Percentiles rank a stretch among this genome's conserved stretches.
Conservation (phyloP, 1,140 invertebrate genomes). For the Lamellibrachia luymesi region DNA sequence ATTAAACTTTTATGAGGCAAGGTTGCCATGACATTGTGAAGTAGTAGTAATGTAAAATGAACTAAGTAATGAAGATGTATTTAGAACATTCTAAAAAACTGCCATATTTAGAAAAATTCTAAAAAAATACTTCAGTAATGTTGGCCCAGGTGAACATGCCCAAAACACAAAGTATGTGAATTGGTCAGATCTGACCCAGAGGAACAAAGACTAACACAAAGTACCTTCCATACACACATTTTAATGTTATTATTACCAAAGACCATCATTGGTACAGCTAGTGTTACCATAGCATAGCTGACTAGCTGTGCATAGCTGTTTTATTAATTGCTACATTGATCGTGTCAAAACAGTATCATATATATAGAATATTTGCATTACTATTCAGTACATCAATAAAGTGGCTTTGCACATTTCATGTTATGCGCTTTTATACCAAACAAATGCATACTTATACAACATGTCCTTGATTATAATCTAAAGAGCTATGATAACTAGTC, state of each 20-base stretch:
- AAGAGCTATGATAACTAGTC: background rate
- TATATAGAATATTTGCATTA: background rate
- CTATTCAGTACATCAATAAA: background rate
- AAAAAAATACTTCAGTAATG: no score
- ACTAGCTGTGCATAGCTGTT: background rate
- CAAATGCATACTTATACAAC: background rate
- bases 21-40: no score
- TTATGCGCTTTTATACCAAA: background rate
- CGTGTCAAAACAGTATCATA: background rate
- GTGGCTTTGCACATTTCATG: background rate
- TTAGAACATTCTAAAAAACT: no score
- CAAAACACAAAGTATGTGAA: no score
- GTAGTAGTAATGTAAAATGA: no score
- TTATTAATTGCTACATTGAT: background rate
- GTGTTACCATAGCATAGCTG: background rate
- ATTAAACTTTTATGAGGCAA: no score
- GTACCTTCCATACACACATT: background rate
- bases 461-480: background rate
- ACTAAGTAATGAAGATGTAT: no score
- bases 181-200: no score
- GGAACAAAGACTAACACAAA: background rate
- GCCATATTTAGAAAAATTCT: no score
- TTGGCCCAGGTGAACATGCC: no score
- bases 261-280: background rate
- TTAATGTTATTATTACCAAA: background rate